Percentiles rank a stretch among this genome's conserved stretches.
phyloP scores from a whole-genome alignment of 2,797 vertebrate genomes.

The Clarias laeviceps region DNA sequence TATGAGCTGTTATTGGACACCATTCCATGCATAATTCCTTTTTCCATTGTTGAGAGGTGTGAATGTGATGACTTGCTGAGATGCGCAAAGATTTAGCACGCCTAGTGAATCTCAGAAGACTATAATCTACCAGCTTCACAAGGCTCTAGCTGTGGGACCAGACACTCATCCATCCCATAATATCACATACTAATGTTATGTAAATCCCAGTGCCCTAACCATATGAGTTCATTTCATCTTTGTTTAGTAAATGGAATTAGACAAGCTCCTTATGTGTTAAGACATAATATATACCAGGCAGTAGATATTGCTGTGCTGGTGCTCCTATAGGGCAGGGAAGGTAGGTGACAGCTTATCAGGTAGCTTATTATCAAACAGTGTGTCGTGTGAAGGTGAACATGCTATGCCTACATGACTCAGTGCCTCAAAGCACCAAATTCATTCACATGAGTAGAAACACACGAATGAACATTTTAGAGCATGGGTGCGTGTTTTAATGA shows the following conservation, averaged over 20 bases:
- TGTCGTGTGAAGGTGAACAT: slow-evolving; percentile 35
- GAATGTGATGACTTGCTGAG: slow-evolving; percentile 47
- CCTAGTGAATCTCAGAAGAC: slow-evolving; percentile 4
- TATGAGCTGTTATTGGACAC: slow-evolving; percentile 13
- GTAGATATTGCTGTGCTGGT: slow-evolving; percentile 39
- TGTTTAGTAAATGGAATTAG: slow-evolving; percentile 36
- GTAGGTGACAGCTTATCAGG: slow-evolving; percentile 53
- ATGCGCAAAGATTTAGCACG: slow-evolving; percentile 20
- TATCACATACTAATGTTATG: slow-evolving; percentile 28
- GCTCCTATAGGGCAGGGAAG: slow-evolving; percentile 35
- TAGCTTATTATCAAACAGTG: slow-evolving; percentile 27
- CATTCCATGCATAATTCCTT: slow-evolving; percentile 22
- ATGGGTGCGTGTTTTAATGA: slow-evolving; percentile 41
- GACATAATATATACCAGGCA: slow-evolving; percentile 40
- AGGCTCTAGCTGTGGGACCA: slow-evolving; percentile 15
- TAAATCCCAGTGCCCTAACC: slow-evolving; percentile 36
- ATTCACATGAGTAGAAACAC: slow-evolving; percentile 33
- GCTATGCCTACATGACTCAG: slow-evolving; percentile 21
- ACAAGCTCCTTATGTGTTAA: slow-evolving; percentile 38
- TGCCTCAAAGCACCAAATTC: slow-evolving; percentile 1
- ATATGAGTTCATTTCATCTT: slow-evolving; percentile 25
- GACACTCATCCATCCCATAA: slow-evolving; percentile 1
- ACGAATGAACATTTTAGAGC: slow-evolving; percentile 28
- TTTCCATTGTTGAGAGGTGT: slow-evolving; percentile 32
- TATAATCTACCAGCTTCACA: slow-evolving; percentile 5